Evolutionary conservation across 2,113 vertebrate genomes (phyloP).

Genomic region (Leptocoma aspasia): DNA sequence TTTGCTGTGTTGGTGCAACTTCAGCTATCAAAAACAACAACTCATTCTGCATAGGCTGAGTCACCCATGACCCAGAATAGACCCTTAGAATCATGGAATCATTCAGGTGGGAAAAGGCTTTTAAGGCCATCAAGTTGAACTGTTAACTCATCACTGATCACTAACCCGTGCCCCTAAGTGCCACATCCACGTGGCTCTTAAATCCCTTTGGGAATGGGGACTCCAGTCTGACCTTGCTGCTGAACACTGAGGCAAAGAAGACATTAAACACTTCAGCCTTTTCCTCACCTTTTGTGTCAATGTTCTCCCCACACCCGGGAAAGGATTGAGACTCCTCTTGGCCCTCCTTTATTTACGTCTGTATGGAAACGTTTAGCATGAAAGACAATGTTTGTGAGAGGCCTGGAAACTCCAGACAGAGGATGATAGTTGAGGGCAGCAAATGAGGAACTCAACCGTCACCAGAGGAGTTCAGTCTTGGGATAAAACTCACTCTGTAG

Average conservation of each 20-base stretch:
- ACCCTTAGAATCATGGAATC: no score
- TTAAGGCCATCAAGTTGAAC: background rate
- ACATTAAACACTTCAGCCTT: background rate
- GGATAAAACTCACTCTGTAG: background rate
- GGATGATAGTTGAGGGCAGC: background rate
- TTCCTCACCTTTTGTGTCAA: background rate
- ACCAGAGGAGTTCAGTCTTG: background rate
- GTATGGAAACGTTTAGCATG: background rate
- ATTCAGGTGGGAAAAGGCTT: background rate
- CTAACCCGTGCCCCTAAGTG: background rate
- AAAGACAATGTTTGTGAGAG: background rate
- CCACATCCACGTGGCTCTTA: background rate
- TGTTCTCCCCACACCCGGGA: background rate
- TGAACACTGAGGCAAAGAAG: background rate
- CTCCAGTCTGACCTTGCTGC: background rate
- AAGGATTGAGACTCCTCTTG: no score
- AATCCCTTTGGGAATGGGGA: background rate
- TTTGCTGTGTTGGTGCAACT: background rate
- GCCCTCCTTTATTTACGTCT: background rate
- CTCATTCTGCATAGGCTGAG: background rate
- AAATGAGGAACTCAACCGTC: background rate
- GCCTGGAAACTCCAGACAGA: background rate
- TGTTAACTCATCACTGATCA: background rate
- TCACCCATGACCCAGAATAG: rapidly evolving
- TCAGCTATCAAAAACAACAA: background rate